Evolutionary conservation across 2,797 vertebrate species (phyloP), one percentile per base, ranked within the genome.

Genomic region (Novumbra hubbsi): DNA sequence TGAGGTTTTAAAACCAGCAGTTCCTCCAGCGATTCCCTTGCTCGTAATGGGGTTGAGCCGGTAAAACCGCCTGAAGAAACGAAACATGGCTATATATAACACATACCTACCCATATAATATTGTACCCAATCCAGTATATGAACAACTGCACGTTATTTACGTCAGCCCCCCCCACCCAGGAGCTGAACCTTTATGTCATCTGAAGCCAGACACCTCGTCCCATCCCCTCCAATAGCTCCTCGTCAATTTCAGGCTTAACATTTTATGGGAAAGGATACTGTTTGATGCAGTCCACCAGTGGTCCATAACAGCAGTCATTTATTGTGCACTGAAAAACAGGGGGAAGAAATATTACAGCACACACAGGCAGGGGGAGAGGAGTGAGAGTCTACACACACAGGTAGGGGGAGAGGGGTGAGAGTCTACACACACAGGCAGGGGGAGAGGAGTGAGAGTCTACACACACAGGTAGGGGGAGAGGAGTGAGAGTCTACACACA

Each of bases 241-340:
- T 96, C 93, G 91, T 96, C 95, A 96, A 96, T 93, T 95, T 90
- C 90, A 92, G 95, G 93, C 94, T 96, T 93, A 91, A 96, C 93
- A 95, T 96, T 96, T 96, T 96, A 96, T 96, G 95, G 91, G 91
- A 93, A 95, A 99, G 96, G 98, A 99, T 99, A 99, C 97, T 99
- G 98, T 96, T 99, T 99, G 96, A 99, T 99, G 96, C 96, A 97
- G 95, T 99, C 98, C 92, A 99, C 98, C 96, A 99, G 94, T 81
- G 98, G 98, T 94, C 98, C 98, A 94, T 99, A 99, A 96, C 97
- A 99, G 91, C 96, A 99, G 95, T 99, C 98, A 83, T 99, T 99
- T 94, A 98, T 94, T 88, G 95, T 96, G 92, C 98, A 99, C 98
- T 99, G 95, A 89, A 94, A 92, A 45, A 93, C 87, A 84, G 76